Base-by-base conservation (phyloP, 2,888 invertebrate species). In the Acleris emargana region DNA sequence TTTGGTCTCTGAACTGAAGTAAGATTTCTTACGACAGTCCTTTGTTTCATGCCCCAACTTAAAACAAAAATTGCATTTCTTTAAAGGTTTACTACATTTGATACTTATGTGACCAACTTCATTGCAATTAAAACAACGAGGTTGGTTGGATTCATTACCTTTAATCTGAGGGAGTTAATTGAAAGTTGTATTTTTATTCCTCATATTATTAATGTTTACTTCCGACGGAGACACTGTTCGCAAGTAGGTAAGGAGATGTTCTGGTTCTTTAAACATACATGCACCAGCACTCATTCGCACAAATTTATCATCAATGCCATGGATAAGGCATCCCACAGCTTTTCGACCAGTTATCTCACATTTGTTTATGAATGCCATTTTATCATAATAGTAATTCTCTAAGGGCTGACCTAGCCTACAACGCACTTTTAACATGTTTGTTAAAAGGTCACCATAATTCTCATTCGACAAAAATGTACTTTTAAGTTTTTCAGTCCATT, bases 271-370 rank as follows among this genome's bases (percentile, higher is more conserved):
- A 28, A 72, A 69, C 53, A 60, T 61, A 47, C 69, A 68, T 3
- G 71, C 67, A 17, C 63, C 50, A 1, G 71, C 69, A 9, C 73
- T 63, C 70, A 72, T 69, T 45, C 63, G n/a, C n/a, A n/a, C n/a
- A 67, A 72, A 71, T 54, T 69, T 72, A 38, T 73, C 71, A 51
- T 73, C 72, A 32, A 73, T 69, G 0, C 72, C 71, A 50, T 71
- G 71, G n/a, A 71, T 60, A 0, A 73, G 22, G 47, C 71, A 72
- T 18, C 64, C 71, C 6, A 73, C 73, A 9, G 73, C 73, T 20
- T 73, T 71, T 43, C 22, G 13, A 1, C 71, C 69, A 2, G 50
- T 57, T 38, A 73, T 71, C 22, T 71, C 69, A 52, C 71, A 73
- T 43, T 71, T 69, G 67, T 71, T 73, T 32, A 73, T 45, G 17